phyloP scores from a whole-genome alignment of 2,888 invertebrate genomes.

The Oscheius sp. region DNA sequence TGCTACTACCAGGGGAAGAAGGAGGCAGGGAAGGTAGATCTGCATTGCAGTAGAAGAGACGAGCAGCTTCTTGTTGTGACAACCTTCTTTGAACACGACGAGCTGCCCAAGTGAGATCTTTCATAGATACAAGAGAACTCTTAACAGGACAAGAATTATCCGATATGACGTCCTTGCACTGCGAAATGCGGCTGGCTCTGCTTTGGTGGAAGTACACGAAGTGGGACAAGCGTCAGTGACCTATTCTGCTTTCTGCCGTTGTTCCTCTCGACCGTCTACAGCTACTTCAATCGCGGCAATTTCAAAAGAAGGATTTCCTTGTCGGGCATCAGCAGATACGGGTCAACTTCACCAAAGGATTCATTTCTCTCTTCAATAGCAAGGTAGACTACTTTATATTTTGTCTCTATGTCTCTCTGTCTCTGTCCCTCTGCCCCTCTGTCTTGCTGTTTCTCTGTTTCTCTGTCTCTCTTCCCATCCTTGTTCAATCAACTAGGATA shows the following conservation, averaged over 20 bases:
- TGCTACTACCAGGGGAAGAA: too few species aligned
- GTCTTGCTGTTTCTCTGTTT: neutral
- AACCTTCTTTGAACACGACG: too few species aligned
- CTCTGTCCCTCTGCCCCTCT: neutral
- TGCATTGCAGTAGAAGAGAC: too few species aligned
- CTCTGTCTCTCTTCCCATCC: conserved; percentile 17
- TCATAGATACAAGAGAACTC: too few species aligned
- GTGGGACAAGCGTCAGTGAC: neutral
- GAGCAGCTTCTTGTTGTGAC: too few species aligned
- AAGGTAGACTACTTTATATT: neutral
- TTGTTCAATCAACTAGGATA: neutral
- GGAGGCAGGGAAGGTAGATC: too few species aligned
- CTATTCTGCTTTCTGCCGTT: neutral
- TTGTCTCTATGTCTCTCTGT: neutral
- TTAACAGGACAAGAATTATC: too few species aligned
- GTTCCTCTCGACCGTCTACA: neutral
- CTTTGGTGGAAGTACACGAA: conserved; percentile 21
- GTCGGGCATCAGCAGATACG: neutral
- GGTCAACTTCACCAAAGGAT: neutral
- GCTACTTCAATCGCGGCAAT: neutral
- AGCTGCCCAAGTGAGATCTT: too few species aligned
- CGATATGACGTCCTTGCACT: neutral
- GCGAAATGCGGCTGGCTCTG: conserved; percentile 11
- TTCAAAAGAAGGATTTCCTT: conserved; percentile 7
- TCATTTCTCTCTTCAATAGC: neutral